Evolutionary conservation across 1,140 invertebrate genomes (phyloP), one percentile per base, ranked within the genome.

Genomic region (Plodia interpunctella): DNA sequence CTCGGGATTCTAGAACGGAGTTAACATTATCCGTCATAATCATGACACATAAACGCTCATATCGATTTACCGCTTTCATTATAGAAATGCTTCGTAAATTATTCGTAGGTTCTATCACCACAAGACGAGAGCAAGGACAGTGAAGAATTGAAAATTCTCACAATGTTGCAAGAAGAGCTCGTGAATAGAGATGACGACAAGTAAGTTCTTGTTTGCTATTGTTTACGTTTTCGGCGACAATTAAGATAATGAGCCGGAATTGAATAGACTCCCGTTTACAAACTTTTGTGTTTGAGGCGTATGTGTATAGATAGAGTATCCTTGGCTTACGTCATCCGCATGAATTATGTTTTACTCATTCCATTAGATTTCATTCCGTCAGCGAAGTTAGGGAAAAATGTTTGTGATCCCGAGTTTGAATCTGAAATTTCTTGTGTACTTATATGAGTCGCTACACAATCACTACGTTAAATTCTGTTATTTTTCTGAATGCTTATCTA

Each of bases 131-230:
- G 60, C 66, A 81, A 87, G 74, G 78, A 77, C 68, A 80, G 70
- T 72, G 83, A 86, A 65, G 82, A 84, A 56, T 63, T 69, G 65
- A 87, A 86, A 78, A 88, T 87, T 67, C 78, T 80, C 65, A 66
- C 70, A 25, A 89, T 89, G 87, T 90, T 98, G 58, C 91, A 94
- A 70, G 94, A 96, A 81, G 96, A 97, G 78, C 91, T 97, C 18
- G 93, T 96, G 59, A 95, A 94, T 72, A 92, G 95, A 80, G 94
- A 96, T 90, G 94, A 94, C 32, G 92, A 94, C 78, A 94, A 92
- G 94, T 95, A 89, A 90, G 87, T 90, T 49, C 50, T 35, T 38
- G 30, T 55, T 55, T 49, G 9, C 21, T 56, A 50, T 50, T 56
- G 44, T 58, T 49, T 51, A 50, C 30, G 11, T 56, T 50, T 56